Conservation (phyloP, 2,797 vertebrate species). For the Martes flavigula region DNA sequence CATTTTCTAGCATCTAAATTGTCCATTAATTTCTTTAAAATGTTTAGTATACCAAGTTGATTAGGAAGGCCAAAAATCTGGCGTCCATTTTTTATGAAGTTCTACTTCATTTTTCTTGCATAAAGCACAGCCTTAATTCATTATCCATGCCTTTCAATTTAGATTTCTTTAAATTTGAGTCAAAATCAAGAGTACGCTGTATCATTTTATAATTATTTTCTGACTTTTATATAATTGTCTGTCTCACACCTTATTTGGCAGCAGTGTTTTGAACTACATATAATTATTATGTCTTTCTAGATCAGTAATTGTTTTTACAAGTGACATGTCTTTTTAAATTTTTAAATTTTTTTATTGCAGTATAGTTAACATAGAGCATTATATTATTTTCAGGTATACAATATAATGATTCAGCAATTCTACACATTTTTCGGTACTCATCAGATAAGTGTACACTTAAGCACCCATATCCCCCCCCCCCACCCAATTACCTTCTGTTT, state of each 20-base stretch:
- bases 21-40: neutral
- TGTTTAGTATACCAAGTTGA: neutral
- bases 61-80: neutral
- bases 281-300: neutral
- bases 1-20: neutral
- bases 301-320: neutral
- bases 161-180: neutral
- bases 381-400: neutral
- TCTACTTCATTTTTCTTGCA: neutral
- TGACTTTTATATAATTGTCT: neutral
- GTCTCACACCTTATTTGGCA: neutral
- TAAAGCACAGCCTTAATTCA: neutral
- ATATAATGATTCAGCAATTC: neutral
- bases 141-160: neutral
- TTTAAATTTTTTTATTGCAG: neutral
- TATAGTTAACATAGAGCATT: neutral
- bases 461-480: neutral
- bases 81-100: neutral
- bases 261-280: neutral
- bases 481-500: neutral
- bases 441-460: neutral
- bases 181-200: neutral
- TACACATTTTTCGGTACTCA: neutral
- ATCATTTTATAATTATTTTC: conserved; percentile 18
- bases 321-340: neutral